Evolutionary conservation across 2,797 vertebrate species (phyloP), one percentile per base, ranked within the genome.

Genomic region (Taenioides sp.): DNA sequence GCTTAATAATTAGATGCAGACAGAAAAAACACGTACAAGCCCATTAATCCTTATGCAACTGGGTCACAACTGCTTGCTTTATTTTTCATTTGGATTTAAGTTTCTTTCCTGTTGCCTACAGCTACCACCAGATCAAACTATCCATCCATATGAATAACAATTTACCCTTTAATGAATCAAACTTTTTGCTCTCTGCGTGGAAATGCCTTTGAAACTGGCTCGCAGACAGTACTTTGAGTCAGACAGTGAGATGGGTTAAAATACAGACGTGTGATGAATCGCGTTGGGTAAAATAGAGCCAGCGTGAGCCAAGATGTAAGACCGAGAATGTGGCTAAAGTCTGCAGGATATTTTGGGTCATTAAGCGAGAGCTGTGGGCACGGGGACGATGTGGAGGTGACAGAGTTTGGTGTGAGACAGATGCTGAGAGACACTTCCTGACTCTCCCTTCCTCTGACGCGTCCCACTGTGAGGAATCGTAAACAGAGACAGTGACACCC

Each of bases 291-390:
- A 20, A 40, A 43, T 0, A 12, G 66, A 82, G 27, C 57, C 66
- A 84, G 76, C 60, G 28, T 74, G 75, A 64, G 16, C 17, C 37
- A 67, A 76, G 77, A 85, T 78, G 67, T 63, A 70, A 71, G 43
- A 43, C 25, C 18, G 57, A 58, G 37, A 75, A 69, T 52, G 76
- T 74, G 5, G 73, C 86, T 85, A 77, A 76, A 28, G 57, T 59
- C 78, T 61, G 78, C 72, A 25, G 83, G 82, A 86, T 71, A 76
- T 85, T 80, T 79, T 72, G 63, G 71, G 74, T 80, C 84, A 82
- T 89, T 87, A 87, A 84, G 82, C 77, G 63, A 23, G 25, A 58
- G 65, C 73, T 61, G 71, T 65, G 47, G 68, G 73, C 73, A 61
- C 80, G 1, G 72, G 57, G n/a, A 14, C 50, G 62, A 67, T 10